A percentile compares a stretch with the other conserved stretches of the same genome.
These are phyloP conservation scores for Cordylochernes scorpioides DNA, from an alignment of 2,888 invertebrate species.

Conservation along the genomic window DNA sequence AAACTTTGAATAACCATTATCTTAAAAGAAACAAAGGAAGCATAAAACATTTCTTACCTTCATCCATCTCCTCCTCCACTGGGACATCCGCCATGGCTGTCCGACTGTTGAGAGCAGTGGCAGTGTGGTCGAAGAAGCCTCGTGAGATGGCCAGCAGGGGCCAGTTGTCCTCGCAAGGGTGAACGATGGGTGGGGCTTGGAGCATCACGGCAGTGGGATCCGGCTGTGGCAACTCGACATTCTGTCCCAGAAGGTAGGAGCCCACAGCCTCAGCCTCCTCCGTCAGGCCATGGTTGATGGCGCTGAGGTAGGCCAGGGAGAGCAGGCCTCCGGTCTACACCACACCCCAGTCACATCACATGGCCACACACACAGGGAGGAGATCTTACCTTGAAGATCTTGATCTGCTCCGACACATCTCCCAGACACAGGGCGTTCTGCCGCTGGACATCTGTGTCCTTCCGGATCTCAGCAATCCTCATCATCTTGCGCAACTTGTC, in stretches of 20 bases:
- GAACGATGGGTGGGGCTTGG: slow-evolving; percentile 64
- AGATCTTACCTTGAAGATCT: slow-evolving; percentile 38
- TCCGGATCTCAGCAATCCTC: slow-evolving; percentile 93
- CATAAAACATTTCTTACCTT: no score
- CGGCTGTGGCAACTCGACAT: slow-evolving; percentile 34
- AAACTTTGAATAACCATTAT: no score
- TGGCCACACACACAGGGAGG: no score
- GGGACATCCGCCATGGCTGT: no score
- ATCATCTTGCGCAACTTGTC: slow-evolving; percentile 96
- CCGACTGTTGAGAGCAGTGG: no score
- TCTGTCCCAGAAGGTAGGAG: slow-evolving; percentile 31
- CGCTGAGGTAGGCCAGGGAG: slow-evolving; percentile 66
- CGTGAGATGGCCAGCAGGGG: slow-evolving; percentile 73
- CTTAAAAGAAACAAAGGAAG: no score
- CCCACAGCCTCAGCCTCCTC: slow-evolving; percentile 48
- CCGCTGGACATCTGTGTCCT: slow-evolving; percentile 86
- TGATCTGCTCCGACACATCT: slow-evolving; percentile 63
- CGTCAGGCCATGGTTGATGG: slow-evolving; percentile 59
- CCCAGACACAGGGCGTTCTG: slow-evolving; percentile 77
- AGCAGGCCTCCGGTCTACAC: slow-evolving; percentile 23
- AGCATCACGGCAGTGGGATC: slow-evolving; percentile 47
- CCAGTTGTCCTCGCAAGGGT: slow-evolving; percentile 84
- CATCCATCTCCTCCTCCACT: no score
- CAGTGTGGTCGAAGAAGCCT: slow-evolving; percentile 33
- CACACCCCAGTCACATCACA: neutral